phyloP scores from a whole-genome alignment of 2,113 vertebrate species.

The Hepsetus odoe region DNA sequence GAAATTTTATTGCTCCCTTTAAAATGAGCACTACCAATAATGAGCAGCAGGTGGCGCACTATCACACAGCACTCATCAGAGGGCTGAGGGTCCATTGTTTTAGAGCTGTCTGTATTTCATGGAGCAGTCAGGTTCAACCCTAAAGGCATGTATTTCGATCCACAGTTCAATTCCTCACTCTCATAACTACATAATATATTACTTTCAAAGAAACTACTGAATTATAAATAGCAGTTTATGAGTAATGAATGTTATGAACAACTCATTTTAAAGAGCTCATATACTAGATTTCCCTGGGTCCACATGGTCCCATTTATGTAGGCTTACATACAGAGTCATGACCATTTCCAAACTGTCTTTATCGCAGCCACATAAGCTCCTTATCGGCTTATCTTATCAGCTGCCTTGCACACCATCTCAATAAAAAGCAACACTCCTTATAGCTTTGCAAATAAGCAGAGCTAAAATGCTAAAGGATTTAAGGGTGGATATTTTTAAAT shows the following conservation, averaged over 20 bases:
- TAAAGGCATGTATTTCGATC: neutral
- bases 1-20: neutral
- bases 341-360: too few relatives aligned
- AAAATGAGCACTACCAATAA: neutral
- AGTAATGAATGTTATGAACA: neutral
- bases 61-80: neutral
- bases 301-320: too few relatives aligned
- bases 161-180: neutral
- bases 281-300: neutral
- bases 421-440: too few relatives aligned
- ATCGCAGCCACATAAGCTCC: too few relatives aligned
- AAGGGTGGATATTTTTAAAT: too few relatives aligned
- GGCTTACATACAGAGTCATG: too few relatives aligned
- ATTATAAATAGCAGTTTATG: neutral
- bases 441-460: too few relatives aligned
- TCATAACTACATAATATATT: neutral
- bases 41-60: slow-evolving; percentile 29
- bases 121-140: neutral
- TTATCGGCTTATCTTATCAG: too few relatives aligned
- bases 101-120: neutral
- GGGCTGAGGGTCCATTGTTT: neutral
- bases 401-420: too few relatives aligned
- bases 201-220: neutral
- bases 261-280: neutral
- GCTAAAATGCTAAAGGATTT: too few relatives aligned